Base-by-base conservation (phyloP, 2,797 vertebrate genomes). In the Danio kyathit region DNA sequence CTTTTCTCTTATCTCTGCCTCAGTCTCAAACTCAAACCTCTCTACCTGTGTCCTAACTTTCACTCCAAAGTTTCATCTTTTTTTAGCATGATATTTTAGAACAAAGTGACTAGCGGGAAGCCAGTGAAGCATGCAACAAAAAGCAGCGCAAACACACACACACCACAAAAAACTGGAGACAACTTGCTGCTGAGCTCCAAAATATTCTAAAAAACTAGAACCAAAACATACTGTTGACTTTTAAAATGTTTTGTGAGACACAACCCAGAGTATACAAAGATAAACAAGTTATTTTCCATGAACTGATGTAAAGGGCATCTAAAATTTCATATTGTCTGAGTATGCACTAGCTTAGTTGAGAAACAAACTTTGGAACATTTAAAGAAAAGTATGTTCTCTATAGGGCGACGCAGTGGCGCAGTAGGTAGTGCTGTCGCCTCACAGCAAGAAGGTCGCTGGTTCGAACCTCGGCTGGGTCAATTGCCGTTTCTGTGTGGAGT, bases 101-200 rank as follows among this genome's bases (percentile, higher is more conserved):
- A 65, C 65, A 59, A 51, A 60, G 65, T 19, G 54, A 71, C 56
- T 41, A 17, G 51, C n/a, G 51, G 56, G 52, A 78, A 78, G 64
- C 21, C 76, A 13, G 19, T 19, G 29, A 78, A 56, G 54, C 71
- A 44, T 54, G 12, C 13, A 6, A 21, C 60, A 69, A 60, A 41
- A 41, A 13, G n/a, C 76, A 41, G 9, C 21, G 5, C 19, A 38
- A 70, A 69, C 44, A 60, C 5, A 52, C 8, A 11, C 8, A 11
- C 5, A 11, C 5, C 2, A 48, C 13, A 9, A 44, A 57, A 77
- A 29, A 60, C 65, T 2, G 64, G 1, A 12, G 41, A 43, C 51
- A 17, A 51, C 64, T 57, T 60, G 44, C 43, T 49, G 54, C 52
- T 38, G 43, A 41, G 16, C 54, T 41, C 59, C 2, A 49, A 59